A percentile compares a stretch with the other conserved stretches of the same genome.
Conservation (phyloP, 2,113 vertebrate genomes). For the Hemichromis elongatus region DNA sequence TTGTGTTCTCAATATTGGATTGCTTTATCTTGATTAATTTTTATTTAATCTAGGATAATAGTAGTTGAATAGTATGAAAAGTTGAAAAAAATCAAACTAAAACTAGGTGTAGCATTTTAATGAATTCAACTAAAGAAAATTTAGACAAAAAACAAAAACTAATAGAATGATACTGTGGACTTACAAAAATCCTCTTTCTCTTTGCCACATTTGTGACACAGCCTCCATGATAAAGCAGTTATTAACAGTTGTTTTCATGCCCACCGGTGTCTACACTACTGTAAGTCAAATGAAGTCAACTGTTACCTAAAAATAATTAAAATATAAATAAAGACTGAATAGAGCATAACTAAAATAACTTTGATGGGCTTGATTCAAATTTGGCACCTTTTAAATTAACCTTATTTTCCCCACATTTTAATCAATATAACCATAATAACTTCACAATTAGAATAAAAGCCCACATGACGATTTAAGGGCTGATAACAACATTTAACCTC, state of each 20-base stretch:
- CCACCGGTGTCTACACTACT: not conserved
- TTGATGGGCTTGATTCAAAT: not conserved
- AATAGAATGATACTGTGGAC: not conserved
- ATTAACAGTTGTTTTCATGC: not conserved
- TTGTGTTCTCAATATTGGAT: not conserved
- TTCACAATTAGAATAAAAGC: not conserved
- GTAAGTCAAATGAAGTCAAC: not conserved
- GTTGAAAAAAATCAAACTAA: no score
- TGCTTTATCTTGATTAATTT: not conserved
- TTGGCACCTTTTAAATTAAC: not conserved
- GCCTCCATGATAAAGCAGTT: not conserved
- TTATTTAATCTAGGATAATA: not conserved
- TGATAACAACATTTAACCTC: not conserved
- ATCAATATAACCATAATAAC: not conserved
- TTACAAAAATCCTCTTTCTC: no score
- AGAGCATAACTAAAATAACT: not conserved
- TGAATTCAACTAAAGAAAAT: not conserved
- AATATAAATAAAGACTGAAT: not conserved
- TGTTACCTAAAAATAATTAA: not conserved
- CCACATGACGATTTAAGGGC: not conserved
- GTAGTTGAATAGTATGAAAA: no score
- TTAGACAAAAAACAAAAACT: no score
- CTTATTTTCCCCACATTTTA: not conserved
- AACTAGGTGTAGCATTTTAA: not conserved
- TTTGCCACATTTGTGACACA: no score